phyloP scores from a whole-genome alignment of 2,888 invertebrate species.

The Anoplius nigerrimus region DNA sequence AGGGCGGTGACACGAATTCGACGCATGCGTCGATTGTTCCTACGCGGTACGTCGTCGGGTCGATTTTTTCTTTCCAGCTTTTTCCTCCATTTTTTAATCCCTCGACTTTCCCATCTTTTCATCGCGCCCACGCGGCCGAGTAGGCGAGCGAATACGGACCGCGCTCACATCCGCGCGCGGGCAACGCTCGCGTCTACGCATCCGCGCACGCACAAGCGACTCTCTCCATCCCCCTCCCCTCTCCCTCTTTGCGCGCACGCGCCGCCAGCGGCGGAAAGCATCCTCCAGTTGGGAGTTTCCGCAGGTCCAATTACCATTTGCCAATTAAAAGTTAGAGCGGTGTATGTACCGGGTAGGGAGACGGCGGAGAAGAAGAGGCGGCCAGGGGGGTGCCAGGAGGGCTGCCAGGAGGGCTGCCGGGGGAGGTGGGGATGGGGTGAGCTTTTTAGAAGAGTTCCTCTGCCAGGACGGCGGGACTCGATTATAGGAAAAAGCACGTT shows the following conservation, averaged over 20 bases:
- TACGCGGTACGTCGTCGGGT: not conserved
- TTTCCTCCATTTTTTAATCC: not conserved
- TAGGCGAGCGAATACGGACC: not conserved
- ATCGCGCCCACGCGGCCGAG: not conserved
- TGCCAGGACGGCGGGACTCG: conserved; percentile 29
- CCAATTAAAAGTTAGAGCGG: conserved; percentile 58
- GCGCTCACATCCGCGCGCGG: not conserved
- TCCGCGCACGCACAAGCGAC: not conserved
- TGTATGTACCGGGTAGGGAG: conserved; percentile 22
- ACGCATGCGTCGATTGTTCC: conserved; percentile 1
- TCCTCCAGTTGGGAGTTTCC: conserved; percentile 40
- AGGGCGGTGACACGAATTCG: not conserved
- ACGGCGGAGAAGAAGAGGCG: too few relatives aligned
- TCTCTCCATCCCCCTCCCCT: too few relatives aligned
- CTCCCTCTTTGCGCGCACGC: not conserved
- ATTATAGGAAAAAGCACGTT: conserved; percentile 45
- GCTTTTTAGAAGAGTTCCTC: conserved; percentile 33
- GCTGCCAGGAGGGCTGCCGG: too few relatives aligned
- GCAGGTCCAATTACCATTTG: conserved; percentile 57
- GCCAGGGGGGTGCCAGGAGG: too few relatives aligned
- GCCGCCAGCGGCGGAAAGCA: conserved; percentile 23
- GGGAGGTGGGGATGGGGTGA: conserved; percentile 10
- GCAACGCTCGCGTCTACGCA: not conserved
- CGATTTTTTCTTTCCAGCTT: not conserved
- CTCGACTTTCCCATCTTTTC: not conserved